Evolutionary conservation across 2,797 vertebrate species (phyloP).

Genomic region (Ataeniobius toweri): DNA sequence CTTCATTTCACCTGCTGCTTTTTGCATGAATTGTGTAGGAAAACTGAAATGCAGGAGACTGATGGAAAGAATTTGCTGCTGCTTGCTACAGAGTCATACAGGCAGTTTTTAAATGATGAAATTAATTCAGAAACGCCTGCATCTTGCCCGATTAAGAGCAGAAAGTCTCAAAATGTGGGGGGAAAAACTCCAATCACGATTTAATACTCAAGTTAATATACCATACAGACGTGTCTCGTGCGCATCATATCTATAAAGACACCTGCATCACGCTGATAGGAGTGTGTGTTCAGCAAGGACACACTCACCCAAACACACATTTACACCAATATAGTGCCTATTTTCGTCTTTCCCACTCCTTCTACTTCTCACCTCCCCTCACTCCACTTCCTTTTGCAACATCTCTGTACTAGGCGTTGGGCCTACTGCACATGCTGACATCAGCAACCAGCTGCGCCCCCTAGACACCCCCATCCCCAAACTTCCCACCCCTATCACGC

Average conservation of each 20-base stretch:
- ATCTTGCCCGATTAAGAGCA: conserved; percentile 52
- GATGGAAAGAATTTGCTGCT: neutral
- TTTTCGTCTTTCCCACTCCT: conserved; percentile 25
- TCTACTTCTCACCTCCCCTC: conserved; percentile 21
- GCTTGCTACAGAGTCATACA: neutral
- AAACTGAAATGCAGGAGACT: neutral
- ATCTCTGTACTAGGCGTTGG: conserved; percentile 49
- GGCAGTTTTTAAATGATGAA: conserved; percentile 28
- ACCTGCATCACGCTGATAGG: conserved; percentile 68
- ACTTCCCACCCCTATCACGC: conserved; percentile 40
- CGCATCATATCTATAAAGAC: conserved; percentile 43
- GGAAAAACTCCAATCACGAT: conserved; percentile 14
- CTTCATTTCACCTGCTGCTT: neutral
- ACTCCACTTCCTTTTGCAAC: conserved; percentile 23
- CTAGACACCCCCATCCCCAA: conserved; percentile 55
- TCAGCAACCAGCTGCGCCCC: conserved; percentile 78
- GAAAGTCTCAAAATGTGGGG: conserved; percentile 21
- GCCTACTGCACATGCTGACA: conserved; percentile 82
- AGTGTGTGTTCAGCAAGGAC: conserved; percentile 22
- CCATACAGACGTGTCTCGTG: conserved; percentile 12
- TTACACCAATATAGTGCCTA: conserved; percentile 26
- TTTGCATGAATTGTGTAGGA: neutral
- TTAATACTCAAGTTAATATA: conserved; percentile 23
- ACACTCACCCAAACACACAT: conserved; percentile 12
- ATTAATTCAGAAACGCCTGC: conserved; percentile 51